Percentiles rank a stretch among this genome's conserved stretches.
These are phyloP conservation scores for Ptyas mucosa DNA, from an alignment of 2,113 vertebrate species.

Conservation along the genomic window DNA sequence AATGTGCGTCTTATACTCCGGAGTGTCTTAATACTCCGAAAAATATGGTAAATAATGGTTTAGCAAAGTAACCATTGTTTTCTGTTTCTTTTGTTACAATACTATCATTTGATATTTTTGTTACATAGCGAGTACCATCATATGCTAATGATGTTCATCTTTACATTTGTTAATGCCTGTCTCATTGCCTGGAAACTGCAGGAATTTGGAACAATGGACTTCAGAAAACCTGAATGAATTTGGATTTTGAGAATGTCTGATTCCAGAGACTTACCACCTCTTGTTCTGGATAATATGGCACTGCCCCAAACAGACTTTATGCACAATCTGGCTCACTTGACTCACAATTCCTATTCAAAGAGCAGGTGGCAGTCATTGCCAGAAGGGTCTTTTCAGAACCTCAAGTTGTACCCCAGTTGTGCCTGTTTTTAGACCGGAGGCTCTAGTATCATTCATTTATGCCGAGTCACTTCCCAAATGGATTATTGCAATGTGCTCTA, in stretches of 20 bases:
- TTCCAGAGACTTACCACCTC: neutral
- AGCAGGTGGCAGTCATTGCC: neutral
- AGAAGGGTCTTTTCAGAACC: neutral
- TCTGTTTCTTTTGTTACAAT: neutral
- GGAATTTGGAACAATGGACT: neutral
- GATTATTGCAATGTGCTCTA: neutral
- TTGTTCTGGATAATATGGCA: neutral
- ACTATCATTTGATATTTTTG: neutral
- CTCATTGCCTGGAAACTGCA: neutral
- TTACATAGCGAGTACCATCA: neutral
- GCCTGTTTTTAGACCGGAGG: neutral
- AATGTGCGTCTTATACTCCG: too few species aligned
- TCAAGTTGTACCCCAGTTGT: neutral
- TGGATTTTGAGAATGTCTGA: neutral
- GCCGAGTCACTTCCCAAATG: neutral
- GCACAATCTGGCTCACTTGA: neutral
- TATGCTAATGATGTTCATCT: neutral
- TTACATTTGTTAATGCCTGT: neutral
- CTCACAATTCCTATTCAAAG: neutral
- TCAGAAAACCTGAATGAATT: neutral
- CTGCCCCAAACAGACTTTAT: neutral
- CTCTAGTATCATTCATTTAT: neutral
- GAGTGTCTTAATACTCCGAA: too few species aligned
- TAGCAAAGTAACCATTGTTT: neutral
- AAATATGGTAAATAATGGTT: neutral